These are phyloP conservation scores for Thera obeliscata DNA, from an alignment of 2,888 invertebrate genomes.

Conservation along the genomic window DNA sequence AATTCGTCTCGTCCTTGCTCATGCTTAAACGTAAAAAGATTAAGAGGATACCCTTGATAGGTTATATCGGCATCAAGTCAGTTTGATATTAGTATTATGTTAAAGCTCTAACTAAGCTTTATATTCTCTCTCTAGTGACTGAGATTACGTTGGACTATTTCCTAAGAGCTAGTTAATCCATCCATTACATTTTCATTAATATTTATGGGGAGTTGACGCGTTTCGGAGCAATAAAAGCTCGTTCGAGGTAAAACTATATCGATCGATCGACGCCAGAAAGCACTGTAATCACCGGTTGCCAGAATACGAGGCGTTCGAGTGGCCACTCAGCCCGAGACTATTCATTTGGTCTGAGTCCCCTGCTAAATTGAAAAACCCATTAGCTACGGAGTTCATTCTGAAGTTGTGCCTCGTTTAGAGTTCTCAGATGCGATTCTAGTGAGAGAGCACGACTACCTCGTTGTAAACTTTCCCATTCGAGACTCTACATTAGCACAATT, in stretches of 20 bases:
- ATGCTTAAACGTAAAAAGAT: constrained; percentile 11
- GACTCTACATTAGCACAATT: constrained; percentile 16
- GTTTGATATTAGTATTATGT: too few relatives aligned
- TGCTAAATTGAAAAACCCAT: constrained; percentile 25
- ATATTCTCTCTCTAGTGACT: not conserved
- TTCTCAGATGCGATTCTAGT: constrained; percentile 14
- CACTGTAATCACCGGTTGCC: constrained; percentile 11
- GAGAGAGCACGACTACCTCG: constrained; percentile 10
- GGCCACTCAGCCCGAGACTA: constrained; percentile 17
- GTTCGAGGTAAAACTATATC: constrained; percentile 13
- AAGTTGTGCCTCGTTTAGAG: constrained; percentile 19
- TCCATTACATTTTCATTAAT: constrained; percentile 12
- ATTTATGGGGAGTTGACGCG: constrained; percentile 4
- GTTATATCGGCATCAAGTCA: not conserved
- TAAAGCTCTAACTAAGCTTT: not conserved
- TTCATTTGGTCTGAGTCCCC: constrained; percentile 11
- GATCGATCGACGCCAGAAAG: constrained; percentile 16
- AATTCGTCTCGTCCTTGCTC: constrained; percentile 6
- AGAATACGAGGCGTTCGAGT: constrained; percentile 18
- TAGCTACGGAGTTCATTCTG: constrained; percentile 17
- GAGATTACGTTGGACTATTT: not conserved
- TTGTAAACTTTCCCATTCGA: constrained; percentile 23
- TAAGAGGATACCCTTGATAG: constrained; percentile 4
- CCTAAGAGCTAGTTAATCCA: constrained; percentile 4
- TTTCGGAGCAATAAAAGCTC: constrained; percentile 12